Percentiles rank a stretch among this genome's conserved stretches.
Evolutionary conservation across 2,797 vertebrate genomes (phyloP).

Genomic region (Myotis findleyi): DNA sequence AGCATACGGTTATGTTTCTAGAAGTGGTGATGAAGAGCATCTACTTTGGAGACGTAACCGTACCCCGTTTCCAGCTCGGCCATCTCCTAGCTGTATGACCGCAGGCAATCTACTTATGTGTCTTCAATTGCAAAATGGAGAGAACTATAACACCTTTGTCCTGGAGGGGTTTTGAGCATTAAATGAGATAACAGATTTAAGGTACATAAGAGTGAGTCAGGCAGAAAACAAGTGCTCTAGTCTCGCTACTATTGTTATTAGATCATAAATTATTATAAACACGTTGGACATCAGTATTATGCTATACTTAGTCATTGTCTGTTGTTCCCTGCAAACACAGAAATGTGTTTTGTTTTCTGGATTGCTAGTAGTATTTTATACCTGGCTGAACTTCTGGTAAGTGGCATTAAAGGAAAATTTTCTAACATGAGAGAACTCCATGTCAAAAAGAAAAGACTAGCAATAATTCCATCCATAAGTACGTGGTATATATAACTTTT

Average conservation of each 20-base stretch:
- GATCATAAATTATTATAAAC: not conserved
- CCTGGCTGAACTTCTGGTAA: not conserved
- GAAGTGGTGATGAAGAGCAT: not conserved
- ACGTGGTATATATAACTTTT: not conserved
- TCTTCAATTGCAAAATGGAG: conserved; percentile 34
- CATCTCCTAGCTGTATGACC: not conserved
- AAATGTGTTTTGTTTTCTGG: not conserved
- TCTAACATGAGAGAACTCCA: not conserved
- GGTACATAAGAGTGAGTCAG: not conserved
- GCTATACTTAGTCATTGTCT: not conserved
- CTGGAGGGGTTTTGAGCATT: not conserved
- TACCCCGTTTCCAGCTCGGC: not conserved
- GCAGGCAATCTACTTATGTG: not conserved
- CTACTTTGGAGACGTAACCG: not conserved
- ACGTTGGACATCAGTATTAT: not conserved
- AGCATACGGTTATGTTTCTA: too few species aligned
- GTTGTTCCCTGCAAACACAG: not conserved
- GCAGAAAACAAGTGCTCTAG: not conserved
- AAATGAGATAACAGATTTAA: conserved; percentile 19
- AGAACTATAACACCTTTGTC: not conserved
- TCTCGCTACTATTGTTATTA: not conserved
- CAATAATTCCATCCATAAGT: conserved; percentile 54
- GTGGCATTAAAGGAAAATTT: conserved; percentile 6
- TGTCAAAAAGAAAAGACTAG: conserved; percentile 60
- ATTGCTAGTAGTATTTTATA: not conserved